phyloP scores from a whole-genome alignment of 2,797 vertebrate species.

The Prionace glauca region DNA sequence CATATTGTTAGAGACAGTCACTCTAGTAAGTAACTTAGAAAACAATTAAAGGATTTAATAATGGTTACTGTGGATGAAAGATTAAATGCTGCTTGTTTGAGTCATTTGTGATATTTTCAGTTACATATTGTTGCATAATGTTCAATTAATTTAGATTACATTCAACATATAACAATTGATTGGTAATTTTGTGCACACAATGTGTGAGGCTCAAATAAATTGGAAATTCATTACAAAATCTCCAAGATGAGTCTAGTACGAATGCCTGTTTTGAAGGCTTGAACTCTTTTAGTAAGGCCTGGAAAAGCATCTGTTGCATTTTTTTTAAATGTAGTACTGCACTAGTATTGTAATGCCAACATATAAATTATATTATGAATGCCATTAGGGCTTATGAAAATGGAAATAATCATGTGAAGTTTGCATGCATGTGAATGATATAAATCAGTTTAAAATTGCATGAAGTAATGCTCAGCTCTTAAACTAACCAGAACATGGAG shows the following conservation, averaged over 20 bases:
- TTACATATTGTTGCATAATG: not conserved
- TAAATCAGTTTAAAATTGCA: not conserved
- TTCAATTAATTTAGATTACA: not conserved
- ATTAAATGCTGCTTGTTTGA: not conserved
- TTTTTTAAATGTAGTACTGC: not conserved
- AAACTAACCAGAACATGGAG: not conserved
- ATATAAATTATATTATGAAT: not conserved
- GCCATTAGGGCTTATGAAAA: not conserved
- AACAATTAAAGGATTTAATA: not conserved
- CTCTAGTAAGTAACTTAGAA: not conserved
- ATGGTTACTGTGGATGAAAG: not conserved
- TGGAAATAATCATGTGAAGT: not conserved
- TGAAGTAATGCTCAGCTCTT: not conserved
- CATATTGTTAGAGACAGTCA: not conserved
- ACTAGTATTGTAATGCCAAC: not conserved
- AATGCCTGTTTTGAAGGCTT: not conserved
- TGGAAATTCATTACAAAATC: not conserved
- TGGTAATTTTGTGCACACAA: not conserved
- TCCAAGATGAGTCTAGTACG: not conserved
- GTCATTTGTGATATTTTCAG: not conserved
- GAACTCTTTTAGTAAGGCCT: not conserved
- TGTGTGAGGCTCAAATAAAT: not conserved
- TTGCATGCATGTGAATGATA: not conserved
- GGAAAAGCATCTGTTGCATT: not conserved
- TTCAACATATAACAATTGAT: not conserved